Evolutionary conservation across 2,797 vertebrate genomes (phyloP), one percentile per base, ranked within the genome.

Genomic region (Florisuga fusca): DNA sequence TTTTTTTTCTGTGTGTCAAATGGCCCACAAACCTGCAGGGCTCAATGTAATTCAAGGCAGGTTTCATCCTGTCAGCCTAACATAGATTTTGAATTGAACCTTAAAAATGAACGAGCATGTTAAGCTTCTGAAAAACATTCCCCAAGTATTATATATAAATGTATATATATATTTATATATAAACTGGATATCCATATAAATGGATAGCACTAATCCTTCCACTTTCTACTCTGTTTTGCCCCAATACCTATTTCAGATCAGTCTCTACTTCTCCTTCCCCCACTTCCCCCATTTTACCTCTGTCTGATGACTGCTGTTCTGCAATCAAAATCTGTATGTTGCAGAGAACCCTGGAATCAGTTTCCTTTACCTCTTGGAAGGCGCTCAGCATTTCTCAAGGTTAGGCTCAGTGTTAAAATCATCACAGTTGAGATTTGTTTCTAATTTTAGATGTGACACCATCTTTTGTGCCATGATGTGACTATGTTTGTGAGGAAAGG

Each of bases 381-480:
- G 34, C 14, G 2, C 26, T 94, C 58, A 77, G 41, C 67, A 68
- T 90, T 96, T 94, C 80, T 93, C 87, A 87, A 93, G 87, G 87
- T 94, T 96, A 82, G 80, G 53, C 71, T 93, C 67, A 66, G 51
- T 66, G 89, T 84, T 96, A 89, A 91, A 95, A 90, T 94, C 80
- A 76, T 88, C 91, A 84, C 91, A 93, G 94, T 75, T 93, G 94
- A 91, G 89, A 95, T 69, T 84, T 76, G 63, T 67, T 94, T 95
- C 95, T 96, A 93, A 96, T 90, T 94, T 96, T 95, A 94, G 59
- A 66, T 87, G 80, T 96, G 91, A 88, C 87, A 88, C 87, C 48
- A 73, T 86, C 66, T 93, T 97, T 91, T 97, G 91, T 96, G 95
- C 91, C 89, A 89, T 89, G 80, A 92, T 87, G 72, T 94, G 83